Conservation (phyloP, 2,888 invertebrate species). For the Metellina segmentata region DNA sequence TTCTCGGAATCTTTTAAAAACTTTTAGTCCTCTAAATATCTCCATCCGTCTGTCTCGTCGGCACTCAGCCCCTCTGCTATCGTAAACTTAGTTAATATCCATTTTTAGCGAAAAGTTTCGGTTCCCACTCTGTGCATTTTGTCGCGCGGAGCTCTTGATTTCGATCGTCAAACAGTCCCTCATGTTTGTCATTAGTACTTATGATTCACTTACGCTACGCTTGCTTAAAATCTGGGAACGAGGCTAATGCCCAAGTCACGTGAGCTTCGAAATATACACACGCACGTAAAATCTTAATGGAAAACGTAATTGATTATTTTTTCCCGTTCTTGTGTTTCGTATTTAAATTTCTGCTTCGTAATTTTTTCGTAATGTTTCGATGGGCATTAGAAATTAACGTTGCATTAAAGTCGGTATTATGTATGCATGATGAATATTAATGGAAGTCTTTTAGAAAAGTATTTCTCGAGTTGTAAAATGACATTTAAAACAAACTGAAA, state of each 20-base stretch:
- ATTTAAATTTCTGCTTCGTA: slow-evolving; percentile 64
- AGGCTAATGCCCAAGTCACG: slow-evolving; percentile 72
- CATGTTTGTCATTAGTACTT: slow-evolving; percentile 75
- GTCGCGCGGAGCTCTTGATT: slow-evolving; percentile 1
- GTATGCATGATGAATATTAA: slow-evolving; percentile 75
- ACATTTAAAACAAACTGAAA: slow-evolving; percentile 74
- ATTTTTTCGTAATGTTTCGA: slow-evolving; percentile 45
- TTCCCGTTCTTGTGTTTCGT: slow-evolving; percentile 35
- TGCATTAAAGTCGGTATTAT: slow-evolving; percentile 73
- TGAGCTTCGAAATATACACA: slow-evolving; percentile 38
- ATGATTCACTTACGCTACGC: slow-evolving; percentile 74
- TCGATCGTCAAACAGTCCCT: slow-evolving; percentile 70
- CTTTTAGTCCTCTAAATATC: slow-evolving; percentile 72
- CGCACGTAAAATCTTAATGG: slow-evolving; percentile 71
- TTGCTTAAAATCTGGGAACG: slow-evolving; percentile 69
- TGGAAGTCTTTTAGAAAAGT: slow-evolving; percentile 65
- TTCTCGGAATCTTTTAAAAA: slow-evolving; percentile 71
- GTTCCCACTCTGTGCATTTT: slow-evolving; percentile 23
- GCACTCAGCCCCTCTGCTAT: slow-evolving; percentile 22
- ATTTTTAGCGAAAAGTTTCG: slow-evolving; percentile 72
- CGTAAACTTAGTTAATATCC: slow-evolving; percentile 76
- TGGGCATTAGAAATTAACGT: slow-evolving; percentile 72
- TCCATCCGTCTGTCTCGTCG: slow-evolving; percentile 46
- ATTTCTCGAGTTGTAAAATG: slow-evolving; percentile 71
- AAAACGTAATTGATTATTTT: slow-evolving; percentile 76